Evolutionary conservation across 2,113 vertebrate genomes (phyloP).

Genomic region (Peucedramus taeniatus): DNA sequence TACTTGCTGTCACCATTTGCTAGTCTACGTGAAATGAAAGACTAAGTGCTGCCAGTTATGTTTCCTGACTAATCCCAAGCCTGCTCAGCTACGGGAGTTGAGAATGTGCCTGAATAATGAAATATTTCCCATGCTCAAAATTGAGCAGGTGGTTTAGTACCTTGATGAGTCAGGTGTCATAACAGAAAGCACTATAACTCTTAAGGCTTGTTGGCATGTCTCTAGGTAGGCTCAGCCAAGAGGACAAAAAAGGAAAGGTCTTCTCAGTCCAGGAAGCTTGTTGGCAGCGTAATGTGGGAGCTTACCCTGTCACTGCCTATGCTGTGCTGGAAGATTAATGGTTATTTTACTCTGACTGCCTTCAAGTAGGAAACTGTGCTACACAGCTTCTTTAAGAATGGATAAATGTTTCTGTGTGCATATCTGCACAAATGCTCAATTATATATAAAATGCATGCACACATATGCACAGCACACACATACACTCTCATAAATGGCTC

Average conservation of each 20-base stretch:
- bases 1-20: neutral
- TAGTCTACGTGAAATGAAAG: neutral
- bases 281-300: slow-evolving; percentile 13
- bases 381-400: neutral
- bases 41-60: neutral
- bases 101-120: neutral
- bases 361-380: neutral
- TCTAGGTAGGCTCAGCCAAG: slow-evolving; percentile 18
- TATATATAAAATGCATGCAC: neutral
- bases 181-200: slow-evolving; percentile 16
- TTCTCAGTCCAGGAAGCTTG: slow-evolving; percentile 16
- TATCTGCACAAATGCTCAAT: neutral
- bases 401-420: neutral
- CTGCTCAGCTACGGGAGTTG: neutral
- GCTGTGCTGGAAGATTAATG: slow-evolving; percentile 22
- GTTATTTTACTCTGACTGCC: neutral
- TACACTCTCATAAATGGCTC: neutral
- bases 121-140: neutral
- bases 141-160: slow-evolving; percentile 1
- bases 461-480: too few relatives aligned
- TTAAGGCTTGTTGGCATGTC: slow-evolving; percentile 36
- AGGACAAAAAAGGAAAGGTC: neutral
- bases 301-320: slow-evolving; percentile 18
- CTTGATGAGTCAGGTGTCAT: slow-evolving; percentile 31
- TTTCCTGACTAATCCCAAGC: neutral